These are phyloP conservation scores for Cephalophus harveyi DNA, from an alignment of 2,113 vertebrate genomes.

Conservation along the genomic window DNA sequence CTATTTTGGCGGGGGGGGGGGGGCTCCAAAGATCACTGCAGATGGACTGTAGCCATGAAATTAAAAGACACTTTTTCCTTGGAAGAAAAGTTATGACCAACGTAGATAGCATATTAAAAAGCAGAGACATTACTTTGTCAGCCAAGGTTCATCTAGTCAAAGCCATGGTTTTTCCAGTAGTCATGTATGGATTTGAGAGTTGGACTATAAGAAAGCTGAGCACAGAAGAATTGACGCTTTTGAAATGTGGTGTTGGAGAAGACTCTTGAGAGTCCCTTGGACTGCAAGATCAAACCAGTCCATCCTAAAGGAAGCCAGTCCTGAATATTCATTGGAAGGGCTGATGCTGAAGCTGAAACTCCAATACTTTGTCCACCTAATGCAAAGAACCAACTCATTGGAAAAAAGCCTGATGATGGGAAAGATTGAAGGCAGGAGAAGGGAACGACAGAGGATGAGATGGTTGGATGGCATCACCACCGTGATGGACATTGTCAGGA, in stretches of 20 bases:
- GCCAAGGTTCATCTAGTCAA: neutral
- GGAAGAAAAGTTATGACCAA: neutral
- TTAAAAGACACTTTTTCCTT: neutral
- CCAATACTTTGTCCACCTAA: neutral
- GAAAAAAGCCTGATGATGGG: neutral
- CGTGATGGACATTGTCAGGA: neutral
- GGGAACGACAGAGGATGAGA: neutral
- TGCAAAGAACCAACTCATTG: neutral
- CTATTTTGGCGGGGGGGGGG: fast-evolving
- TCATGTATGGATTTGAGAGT: neutral
- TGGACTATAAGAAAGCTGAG: neutral
- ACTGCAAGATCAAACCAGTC: neutral
- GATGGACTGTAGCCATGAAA: neutral
- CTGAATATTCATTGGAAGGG: neutral
- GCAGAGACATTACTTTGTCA: neutral
- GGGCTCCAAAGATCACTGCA: neutral
- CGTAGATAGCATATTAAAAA: neutral
- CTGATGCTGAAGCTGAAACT: neutral
- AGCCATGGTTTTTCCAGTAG: neutral
- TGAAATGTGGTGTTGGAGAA: neutral
- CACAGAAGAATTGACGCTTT: neutral
- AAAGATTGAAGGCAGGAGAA: neutral
- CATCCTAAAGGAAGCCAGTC: neutral
- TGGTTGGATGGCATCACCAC: neutral
- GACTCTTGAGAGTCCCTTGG: neutral